Conservation (phyloP, 1,140 invertebrate genomes). For the Dendroctonus valens region DNA sequence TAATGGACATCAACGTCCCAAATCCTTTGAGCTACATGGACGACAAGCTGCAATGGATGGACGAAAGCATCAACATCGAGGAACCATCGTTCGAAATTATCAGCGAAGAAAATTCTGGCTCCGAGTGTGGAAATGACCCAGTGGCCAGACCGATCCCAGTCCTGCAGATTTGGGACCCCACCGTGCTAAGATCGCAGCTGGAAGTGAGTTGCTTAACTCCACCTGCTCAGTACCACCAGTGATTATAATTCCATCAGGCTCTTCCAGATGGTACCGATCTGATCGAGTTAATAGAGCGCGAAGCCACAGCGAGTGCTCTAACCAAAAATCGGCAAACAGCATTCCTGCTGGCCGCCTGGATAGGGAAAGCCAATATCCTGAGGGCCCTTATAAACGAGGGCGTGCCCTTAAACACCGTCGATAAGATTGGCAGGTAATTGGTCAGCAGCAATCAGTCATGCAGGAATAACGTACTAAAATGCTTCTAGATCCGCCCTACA, state of each 20-base stretch:
- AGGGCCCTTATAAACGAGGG: conserved; percentile 50
- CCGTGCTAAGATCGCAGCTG: conserved; percentile 50
- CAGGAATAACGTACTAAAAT: neutral
- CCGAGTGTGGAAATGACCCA: conserved; percentile 53
- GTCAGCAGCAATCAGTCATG: too few relatives aligned
- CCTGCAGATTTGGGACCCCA: conserved; percentile 57
- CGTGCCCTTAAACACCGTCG: conserved; percentile 50
- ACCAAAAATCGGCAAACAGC: conserved; percentile 39
- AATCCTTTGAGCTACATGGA: conserved; percentile 13
- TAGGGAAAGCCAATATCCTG: conserved; percentile 52
- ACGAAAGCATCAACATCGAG: conserved; percentile 26
- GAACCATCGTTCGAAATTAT: conserved; percentile 54
- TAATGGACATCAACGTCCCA: too few relatives aligned
- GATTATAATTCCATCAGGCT: conserved; percentile 29
- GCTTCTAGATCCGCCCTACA: conserved; percentile 69
- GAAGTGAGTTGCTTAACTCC: conserved; percentile 36
- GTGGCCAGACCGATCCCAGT: conserved; percentile 50
- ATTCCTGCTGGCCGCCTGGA: conserved; percentile 55
- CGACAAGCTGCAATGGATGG: conserved; percentile 19
- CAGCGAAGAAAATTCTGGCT: conserved; percentile 55
- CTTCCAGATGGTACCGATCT: conserved; percentile 55
- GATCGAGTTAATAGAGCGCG: conserved; percentile 51
- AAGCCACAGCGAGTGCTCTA: conserved; percentile 41
- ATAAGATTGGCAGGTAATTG: conserved; percentile 55
- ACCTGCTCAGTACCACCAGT: neutral